These are phyloP conservation scores for Neoniphon sammara DNA, from an alignment of 2,797 vertebrate species.

Conservation along the genomic window DNA sequence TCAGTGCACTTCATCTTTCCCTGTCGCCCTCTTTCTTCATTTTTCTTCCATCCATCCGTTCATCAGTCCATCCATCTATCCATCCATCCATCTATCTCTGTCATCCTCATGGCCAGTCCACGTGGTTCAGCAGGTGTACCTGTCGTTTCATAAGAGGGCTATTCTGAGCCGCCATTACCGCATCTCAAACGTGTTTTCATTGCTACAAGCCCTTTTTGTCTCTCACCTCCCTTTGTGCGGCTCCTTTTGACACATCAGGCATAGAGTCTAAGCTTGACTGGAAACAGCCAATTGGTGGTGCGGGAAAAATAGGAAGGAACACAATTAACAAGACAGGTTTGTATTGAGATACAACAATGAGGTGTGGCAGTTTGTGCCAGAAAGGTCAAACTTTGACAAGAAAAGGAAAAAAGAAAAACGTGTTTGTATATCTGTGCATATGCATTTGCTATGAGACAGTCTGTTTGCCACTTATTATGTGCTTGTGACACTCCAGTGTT, in stretches of 20 bases:
- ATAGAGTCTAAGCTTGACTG: conserved; percentile 22
- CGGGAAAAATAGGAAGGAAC: conserved; percentile 25
- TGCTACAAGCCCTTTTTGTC: conserved; percentile 11
- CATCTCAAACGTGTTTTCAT: conserved; percentile 51
- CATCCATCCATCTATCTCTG: conserved; percentile 14
- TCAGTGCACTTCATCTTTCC: not conserved
- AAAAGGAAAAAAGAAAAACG: too few species aligned
- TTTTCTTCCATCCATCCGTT: conserved; percentile 5
- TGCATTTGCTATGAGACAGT: too few species aligned
- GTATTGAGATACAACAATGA: conserved; percentile 19
- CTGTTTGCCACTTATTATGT: too few species aligned
- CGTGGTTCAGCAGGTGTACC: conserved; percentile 41
- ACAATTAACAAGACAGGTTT: not conserved
- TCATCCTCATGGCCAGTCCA: conserved; percentile 32
- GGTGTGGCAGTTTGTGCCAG: not conserved
- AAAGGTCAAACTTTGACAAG: not conserved
- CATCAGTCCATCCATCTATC: conserved; percentile 11
- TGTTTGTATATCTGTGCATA: too few species aligned
- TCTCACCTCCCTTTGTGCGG: conserved; percentile 28
- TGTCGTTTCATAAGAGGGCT: conserved; percentile 66
- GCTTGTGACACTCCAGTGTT: too few species aligned
- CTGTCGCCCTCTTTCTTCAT: not conserved
- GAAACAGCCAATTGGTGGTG: not conserved
- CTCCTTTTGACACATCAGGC: conserved; percentile 34
- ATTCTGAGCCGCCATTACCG: conserved; percentile 58